These are phyloP conservation scores for Aramus guarauna DNA, from an alignment of 2,113 vertebrate species.

Conservation along the genomic window DNA sequence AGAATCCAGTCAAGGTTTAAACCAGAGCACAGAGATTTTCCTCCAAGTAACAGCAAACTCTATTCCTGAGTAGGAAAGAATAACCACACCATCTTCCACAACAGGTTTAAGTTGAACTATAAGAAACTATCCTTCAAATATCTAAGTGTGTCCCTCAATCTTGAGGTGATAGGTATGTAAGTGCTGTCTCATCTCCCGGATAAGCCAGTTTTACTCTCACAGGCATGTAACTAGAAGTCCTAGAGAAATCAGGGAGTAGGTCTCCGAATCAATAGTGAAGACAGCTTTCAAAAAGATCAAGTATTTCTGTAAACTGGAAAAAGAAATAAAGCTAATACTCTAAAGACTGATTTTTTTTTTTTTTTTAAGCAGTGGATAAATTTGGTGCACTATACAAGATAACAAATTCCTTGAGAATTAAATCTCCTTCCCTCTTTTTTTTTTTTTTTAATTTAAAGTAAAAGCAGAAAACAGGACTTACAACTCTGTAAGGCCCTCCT, in stretches of 20 bases:
- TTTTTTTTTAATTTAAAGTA: not conserved
- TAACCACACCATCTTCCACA: not conserved
- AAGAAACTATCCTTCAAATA: not conserved
- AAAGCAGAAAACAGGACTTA: not conserved
- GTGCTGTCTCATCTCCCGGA: not conserved
- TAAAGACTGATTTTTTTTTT: not conserved
- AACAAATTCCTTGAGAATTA: not conserved
- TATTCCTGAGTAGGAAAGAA: not conserved
- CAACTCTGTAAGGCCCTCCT: not conserved
- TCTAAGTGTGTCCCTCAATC: not conserved
- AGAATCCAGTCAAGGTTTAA: not conserved
- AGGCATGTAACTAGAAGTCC: not conserved
- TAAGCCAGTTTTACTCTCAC: not conserved
- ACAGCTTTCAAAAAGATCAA: not conserved
- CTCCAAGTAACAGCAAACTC: not conserved
- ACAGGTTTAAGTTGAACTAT: not conserved
- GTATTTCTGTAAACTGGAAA: not conserved
- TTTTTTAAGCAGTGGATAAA: not conserved
- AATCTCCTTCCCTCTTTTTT: accelerated
- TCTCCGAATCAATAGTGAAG: not conserved
- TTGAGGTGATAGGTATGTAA: not conserved
- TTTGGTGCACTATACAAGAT: not conserved
- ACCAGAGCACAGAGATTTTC: not conserved
- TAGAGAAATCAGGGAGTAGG: not conserved
- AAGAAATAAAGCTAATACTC: not conserved